Evolutionary conservation across 2,888 invertebrate genomes (phyloP), one percentile per base, ranked within the genome.

Genomic region (Kryphioiulus occultus): DNA sequence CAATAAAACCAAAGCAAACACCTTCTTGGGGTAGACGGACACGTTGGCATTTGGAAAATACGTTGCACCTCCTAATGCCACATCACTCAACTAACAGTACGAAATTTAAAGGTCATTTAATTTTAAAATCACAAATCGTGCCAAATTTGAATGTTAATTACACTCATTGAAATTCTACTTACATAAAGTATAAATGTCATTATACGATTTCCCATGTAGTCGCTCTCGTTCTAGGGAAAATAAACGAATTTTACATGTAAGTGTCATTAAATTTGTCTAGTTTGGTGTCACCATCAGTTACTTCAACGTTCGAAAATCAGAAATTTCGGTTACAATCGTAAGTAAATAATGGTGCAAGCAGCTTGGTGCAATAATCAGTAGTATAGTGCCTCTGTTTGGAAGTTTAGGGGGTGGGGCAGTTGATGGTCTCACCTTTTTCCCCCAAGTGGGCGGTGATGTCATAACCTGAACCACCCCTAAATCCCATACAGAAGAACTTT

Each of bases 51-150:
- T 44, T 4, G 44, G 44, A 22, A 85, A 85, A 85, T 44, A 39
- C 19, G 85, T 85, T 10, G 85, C 85, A 22, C 85, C 85, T 39
- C 85, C 85, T 42, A 85, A 85, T 42, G n/a, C 85, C n/a, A 85
- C 85, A 85, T 85, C 85, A 9, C 44, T 85, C 22, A 85, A 47
- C 85, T 85, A 42, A 84, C 12, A 17, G 35, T 35, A 19, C 0
- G 4, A 35, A 85, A 22, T 35, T 85, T 19, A 85, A 19, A 15
- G 15, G 15, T 82, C 10, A n/a, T 22, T 82, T 15, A 82, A 82
- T 17, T 19, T 22, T 30, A 0, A 32, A 32, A 12, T 42, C 42
- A 12, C 42, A 42, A 42, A 1, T 42, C 42, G 15, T 42, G 42
- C 42, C 42, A 42, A n/a, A n/a, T n/a, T n/a, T n/a, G n/a, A n/a